Base-by-base conservation (phyloP, 2,888 invertebrate genomes). In the Orthosia incerta region DNA sequence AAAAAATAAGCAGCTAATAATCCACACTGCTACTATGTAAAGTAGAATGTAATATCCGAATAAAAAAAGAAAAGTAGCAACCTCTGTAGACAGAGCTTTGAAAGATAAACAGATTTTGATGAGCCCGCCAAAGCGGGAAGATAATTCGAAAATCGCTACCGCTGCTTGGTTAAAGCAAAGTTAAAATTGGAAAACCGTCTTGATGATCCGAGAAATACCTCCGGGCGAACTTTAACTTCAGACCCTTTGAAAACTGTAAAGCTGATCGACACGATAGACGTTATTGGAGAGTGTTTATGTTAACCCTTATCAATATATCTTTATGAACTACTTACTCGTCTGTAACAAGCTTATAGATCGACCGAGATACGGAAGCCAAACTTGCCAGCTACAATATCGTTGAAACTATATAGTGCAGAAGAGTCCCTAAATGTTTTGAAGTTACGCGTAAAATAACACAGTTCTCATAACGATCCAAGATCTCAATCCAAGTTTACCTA, bases 131-230 rank as follows among this genome's bases (percentile, higher is more conserved):
- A 94, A 93, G 93, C 88, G 91, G 89, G 91, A 92, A 89, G 92
- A 91, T 94, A 94, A 94, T 94, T 94, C 91, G 89, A 88, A 94
- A 95, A 95, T 95, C 92, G 91, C 92, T 91, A 90, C 90, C 89
- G 89, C 90, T 90, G 90, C 91, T 91, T 85, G 85, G 89, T 87
- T 88, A 80, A 91, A 90, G 88, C 86, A 90, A 95, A 95, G 94
- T 95, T 95, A 92, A 95, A 95, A 95, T 95, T 95, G 92, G 94
- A 93, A 95, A 95, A 91, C 92, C 91, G 91, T 91, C 92, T 92
- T 94, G 94, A 94, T 93, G 94, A 94, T 92, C 93, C 92, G 92
- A 93, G 93, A 92, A 93, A 94, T 94, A 93, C 94, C 95, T 94
- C 85, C 88, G 84, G 94, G 94, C 93, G 82, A 93, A 93, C 90